Conservation (phyloP, 2,797 vertebrate species). For the Xerus rutilus region DNA sequence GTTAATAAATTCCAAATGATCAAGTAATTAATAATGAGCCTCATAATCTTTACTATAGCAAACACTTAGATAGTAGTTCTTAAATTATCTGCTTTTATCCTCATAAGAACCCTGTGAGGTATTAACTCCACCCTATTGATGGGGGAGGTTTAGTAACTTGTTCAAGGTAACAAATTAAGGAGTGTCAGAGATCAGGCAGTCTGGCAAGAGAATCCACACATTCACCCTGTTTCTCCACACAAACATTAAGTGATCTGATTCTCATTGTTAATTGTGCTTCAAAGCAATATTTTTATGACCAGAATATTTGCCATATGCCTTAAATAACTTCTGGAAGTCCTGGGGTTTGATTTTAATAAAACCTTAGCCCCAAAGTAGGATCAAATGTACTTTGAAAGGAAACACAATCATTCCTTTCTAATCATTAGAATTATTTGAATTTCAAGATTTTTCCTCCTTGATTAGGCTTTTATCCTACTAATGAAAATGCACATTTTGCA, state of each 20-base stretch:
- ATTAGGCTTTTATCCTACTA: conserved; percentile 63
- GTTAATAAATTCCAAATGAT: background rate
- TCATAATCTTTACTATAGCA: background rate
- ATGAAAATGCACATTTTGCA: conserved; percentile 38
- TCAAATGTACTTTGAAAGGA: conserved; percentile 49
- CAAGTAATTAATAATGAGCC: background rate
- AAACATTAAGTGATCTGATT: background rate
- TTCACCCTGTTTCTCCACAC: background rate
- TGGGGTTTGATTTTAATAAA: conserved; percentile 59
- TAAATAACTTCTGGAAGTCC: conserved; percentile 45
- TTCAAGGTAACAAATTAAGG: conserved; percentile 9
- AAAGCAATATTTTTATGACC: conserved; percentile 12
- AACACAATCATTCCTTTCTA: conserved; percentile 35
- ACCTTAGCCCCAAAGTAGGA: conserved; percentile 39
- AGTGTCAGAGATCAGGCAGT: background rate
- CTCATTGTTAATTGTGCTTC: conserved; percentile 23
- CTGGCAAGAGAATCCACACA: background rate
- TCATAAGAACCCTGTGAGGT: background rate
- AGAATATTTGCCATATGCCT: background rate
- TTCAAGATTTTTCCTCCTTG: conserved; percentile 35
- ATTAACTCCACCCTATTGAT: conserved; percentile 3
- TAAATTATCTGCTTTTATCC: background rate
- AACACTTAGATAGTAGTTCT: background rate
- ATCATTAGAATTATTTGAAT: conserved; percentile 55
- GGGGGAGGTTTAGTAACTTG: background rate